Conservation (phyloP, 2,113 vertebrate genomes). For the Atrichornis clamosus region DNA sequence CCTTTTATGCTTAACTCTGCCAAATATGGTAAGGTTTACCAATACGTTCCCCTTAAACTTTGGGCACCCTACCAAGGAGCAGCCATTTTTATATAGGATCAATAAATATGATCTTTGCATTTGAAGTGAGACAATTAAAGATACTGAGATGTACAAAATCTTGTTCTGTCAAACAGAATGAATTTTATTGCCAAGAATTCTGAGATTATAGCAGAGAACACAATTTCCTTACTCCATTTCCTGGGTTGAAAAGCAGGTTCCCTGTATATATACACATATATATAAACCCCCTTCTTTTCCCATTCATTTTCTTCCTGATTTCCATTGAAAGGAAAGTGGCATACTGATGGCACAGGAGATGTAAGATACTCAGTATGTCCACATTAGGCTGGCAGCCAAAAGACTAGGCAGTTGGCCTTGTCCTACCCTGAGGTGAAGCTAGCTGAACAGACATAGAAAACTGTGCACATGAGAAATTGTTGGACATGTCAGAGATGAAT, state of each 20-base stretch:
- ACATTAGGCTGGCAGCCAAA: background rate
- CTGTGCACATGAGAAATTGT: background rate
- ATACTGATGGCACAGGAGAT: background rate
- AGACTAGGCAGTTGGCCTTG: background rate
- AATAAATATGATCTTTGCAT: background rate
- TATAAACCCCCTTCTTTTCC: background rate
- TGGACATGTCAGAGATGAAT: background rate
- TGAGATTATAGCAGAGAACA: background rate
- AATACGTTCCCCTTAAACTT: background rate
- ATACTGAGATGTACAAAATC: background rate
- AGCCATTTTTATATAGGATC: background rate
- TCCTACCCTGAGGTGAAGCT: background rate
- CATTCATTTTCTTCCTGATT: background rate
- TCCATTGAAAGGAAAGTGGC: background rate
- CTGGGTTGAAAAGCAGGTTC: background rate
- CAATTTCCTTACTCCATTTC: background rate
- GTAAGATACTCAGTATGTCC: background rate
- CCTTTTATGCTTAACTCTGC: background rate
- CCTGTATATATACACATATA: accelerated
- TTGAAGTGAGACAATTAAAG: background rate
- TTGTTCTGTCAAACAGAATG: background rate
- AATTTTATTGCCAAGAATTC: background rate
- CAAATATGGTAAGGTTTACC: background rate
- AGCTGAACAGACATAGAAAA: background rate
- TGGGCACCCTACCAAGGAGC: background rate